Conservation (phyloP, 2,797 vertebrate genomes). For the Microtus californicus region DNA sequence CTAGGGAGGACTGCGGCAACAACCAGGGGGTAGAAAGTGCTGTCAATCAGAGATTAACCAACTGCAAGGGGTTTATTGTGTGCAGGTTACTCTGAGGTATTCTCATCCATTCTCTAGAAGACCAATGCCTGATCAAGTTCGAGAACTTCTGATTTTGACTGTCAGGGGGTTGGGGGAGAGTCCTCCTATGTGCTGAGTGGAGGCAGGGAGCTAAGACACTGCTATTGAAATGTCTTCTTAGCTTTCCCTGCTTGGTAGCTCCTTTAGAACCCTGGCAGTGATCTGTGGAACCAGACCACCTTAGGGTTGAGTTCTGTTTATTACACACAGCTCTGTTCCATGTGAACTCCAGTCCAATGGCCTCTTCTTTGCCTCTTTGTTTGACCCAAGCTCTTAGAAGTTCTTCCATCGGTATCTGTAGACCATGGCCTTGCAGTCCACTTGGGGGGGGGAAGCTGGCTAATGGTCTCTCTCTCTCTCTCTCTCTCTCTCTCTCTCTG, state of each 20-base stretch:
- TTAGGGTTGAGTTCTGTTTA: background rate
- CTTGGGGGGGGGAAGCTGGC: background rate
- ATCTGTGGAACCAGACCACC: background rate
- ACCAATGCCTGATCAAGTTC: background rate
- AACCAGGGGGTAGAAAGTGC: background rate
- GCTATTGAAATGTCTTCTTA: background rate
- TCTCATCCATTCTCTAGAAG: background rate
- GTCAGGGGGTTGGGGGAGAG: background rate
- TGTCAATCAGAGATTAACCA: too few relatives aligned
- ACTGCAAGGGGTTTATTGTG: too few relatives aligned
- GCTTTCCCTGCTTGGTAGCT: too few relatives aligned
- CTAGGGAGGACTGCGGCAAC: background rate
- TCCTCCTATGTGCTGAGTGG: background rate
- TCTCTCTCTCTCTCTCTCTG: too few relatives aligned
- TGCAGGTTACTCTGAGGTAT: background rate
- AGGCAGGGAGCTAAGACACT: background rate
- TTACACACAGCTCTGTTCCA: background rate
- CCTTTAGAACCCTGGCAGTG: accelerated
- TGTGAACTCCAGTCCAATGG: background rate
- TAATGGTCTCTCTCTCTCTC: too few relatives aligned
- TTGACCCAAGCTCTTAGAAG: background rate
- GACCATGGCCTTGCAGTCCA: background rate
- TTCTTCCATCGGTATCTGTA: background rate
- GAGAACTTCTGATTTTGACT: background rate
- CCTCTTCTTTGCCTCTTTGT: background rate